A percentile compares a stretch with the other conserved stretches of the same genome.
These are phyloP conservation scores for Cephonodes hylas DNA, from an alignment of 2,888 invertebrate species.

Conservation along the genomic window DNA sequence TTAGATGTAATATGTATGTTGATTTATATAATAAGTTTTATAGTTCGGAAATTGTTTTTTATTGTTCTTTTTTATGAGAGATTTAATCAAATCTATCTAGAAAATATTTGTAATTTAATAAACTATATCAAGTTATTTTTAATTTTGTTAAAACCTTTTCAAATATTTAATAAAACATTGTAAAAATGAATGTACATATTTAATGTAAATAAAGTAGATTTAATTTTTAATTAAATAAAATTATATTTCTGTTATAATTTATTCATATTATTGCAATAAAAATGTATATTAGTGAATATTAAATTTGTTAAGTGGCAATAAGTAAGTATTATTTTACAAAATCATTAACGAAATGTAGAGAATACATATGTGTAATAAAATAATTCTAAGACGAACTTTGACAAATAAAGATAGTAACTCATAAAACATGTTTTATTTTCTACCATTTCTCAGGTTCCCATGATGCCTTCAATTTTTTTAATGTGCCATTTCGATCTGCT, in stretches of 20 bases:
- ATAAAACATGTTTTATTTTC: background rate
- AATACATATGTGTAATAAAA: constrained; percentile 13
- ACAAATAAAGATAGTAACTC: constrained; percentile 76
- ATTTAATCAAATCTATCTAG: background rate
- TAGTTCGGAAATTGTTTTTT: too few relatives aligned
- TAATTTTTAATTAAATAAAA: background rate
- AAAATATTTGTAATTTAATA: background rate
- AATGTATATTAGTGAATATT: constrained; percentile 35
- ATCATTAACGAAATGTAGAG: constrained; percentile 9
- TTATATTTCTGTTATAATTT: constrained; percentile 19
- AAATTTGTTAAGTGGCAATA: constrained; percentile 32
- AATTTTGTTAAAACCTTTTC: background rate
- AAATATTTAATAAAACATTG: constrained; percentile 14
- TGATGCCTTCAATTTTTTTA: too few relatives aligned
- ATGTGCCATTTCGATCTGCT: too few relatives aligned
- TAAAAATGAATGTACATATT: constrained; percentile 23
- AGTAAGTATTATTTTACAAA: constrained; percentile 9
- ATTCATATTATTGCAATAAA: constrained; percentile 19
- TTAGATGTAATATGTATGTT: too few relatives aligned
- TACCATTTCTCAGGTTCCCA: background rate
- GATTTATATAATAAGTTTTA: too few relatives aligned
- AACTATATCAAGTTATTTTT: background rate
- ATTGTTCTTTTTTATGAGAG: too few relatives aligned
- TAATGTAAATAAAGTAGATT: constrained; percentile 16
- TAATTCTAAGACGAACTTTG: constrained; percentile 61